Evolutionary conservation across 2,797 vertebrate species (phyloP).

Genomic region (Alca torda): DNA sequence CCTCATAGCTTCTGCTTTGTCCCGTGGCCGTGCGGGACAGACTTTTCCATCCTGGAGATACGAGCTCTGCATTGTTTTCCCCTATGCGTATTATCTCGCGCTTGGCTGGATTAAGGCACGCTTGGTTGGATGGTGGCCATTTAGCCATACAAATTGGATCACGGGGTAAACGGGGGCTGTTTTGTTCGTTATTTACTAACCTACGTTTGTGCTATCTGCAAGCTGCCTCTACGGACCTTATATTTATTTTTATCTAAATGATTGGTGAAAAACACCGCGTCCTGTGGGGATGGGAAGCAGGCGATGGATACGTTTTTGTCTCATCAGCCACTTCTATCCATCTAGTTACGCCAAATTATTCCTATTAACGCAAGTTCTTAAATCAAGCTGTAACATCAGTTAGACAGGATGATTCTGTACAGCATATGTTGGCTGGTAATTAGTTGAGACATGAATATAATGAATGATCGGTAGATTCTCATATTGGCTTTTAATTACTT

Average conservation of each 20-base stretch:
- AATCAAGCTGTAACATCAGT: not conserved
- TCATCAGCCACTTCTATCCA: not conserved
- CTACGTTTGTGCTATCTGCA: not conserved
- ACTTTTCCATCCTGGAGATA: not conserved
- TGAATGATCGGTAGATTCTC: not conserved
- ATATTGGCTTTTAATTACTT: slow-evolving; percentile 18
- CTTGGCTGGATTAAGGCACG: not conserved
- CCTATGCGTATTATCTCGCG: not conserved
- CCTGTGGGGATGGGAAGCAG: not conserved
- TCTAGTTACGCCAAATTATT: not conserved
- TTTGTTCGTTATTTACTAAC: not conserved
- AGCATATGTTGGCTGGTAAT: slow-evolving; percentile 13
- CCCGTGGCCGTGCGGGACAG: not conserved
- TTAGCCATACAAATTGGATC: not conserved
- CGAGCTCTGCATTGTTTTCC: not conserved
- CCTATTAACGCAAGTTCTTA: not conserved
- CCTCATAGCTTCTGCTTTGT: not conserved
- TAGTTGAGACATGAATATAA: slow-evolving; percentile 20
- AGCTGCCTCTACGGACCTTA: not conserved
- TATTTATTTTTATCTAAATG: not conserved
- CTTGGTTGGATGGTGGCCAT: slow-evolving; percentile 23
- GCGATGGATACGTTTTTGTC: not conserved
- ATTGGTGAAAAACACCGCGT: not conserved
- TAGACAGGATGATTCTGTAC: not conserved
- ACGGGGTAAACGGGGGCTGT: not conserved